Evolutionary conservation across 2,797 vertebrate genomes (phyloP), one percentile per base, ranked within the genome.

Genomic region (Pangasius djambal): DNA sequence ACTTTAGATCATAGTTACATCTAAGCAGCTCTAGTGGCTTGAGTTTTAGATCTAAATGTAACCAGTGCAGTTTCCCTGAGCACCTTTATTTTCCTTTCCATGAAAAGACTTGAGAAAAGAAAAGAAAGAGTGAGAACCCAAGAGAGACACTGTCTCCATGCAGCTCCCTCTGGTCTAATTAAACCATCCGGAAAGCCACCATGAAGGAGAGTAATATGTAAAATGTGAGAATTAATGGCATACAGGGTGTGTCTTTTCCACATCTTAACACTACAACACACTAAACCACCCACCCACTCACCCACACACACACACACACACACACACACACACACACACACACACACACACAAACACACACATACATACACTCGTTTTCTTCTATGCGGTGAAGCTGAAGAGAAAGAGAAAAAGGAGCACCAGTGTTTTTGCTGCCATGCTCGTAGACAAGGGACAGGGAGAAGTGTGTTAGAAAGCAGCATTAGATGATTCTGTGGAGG

Each of bases 131-230:
- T 74, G 50, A 63, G 70, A 87, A 91, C 93, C 94, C 92, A 91
- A 86, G 91, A 89, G 92, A 90, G 89, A 91, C 72, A 84, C 72
- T 88, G 92, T 93, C 91, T 92, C 88, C 92, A 40, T 90, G 89
- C 87, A 92, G 91, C 89, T 96, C 92, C 93, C 90, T 0, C 0
- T 93, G 92, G 92, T 93, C 94, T 96, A 95, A 96, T 95, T 96
- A 96, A 95, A 91, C 70, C 22, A 52, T 92, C 89, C 90, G 88
- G 89, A 93, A 95, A 96, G 89, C 86, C 87, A 89, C 87, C 90
- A 89, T 90, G 90, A 93, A 93, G 89, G 86, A 95, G 92, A 94
- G 90, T 90, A 92, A 85, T 88, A 85, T 92, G 91, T 93, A 91
- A 94, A 93, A 93, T 92, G 90, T 88, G 90, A 89, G 93, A 92